Base-by-base conservation (phyloP, 2,888 invertebrate species). In the Sphecodes monilicornis region DNA sequence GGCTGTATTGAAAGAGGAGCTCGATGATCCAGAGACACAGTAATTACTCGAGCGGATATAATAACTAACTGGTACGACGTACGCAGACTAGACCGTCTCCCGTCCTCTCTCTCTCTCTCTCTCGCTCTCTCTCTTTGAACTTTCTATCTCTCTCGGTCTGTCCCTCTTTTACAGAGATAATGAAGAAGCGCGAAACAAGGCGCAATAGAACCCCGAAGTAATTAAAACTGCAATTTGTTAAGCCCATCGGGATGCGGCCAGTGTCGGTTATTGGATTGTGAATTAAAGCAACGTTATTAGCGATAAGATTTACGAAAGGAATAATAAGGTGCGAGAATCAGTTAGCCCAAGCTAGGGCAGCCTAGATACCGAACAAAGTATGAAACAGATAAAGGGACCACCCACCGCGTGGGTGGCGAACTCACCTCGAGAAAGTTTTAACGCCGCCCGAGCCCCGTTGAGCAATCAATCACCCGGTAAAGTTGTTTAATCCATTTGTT, bases 401-500 rank as follows among this genome's bases (percentile, higher is more conserved):
- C 86, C 84, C 82, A 83, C 88, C 80, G 91, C 88, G 91, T 90
- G 91, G 90, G 91, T 82, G 91, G 90, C 86, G 87, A 87, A 85
- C 89, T 90, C 82, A 84, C 87, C 80, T 89, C 86, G 89, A 91
- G 93, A 91, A 91, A 91, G 91, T 91, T 93, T 93, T 92, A 92
- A 91, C 91, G 91, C 88, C 86, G 88, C 84, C 89, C 80, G 90
- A 90, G 11, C 54, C 90, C 4, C 39, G 90, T 89, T 90, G 86
- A 91, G 91, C 90, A 90, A 93, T 93, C 93, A 92, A 93, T 93
- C 93, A 93, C 90, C 86, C 89, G 87, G 90, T 87, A 91, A 92
- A 93, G 91, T 93, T 93, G 91, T 92, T 93, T 93, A 93, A 93
- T 93, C 92, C 91, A 88, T 75, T 89, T 90, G 90, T 90, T 92